A percentile compares a stretch with the other conserved stretches of the same genome.
Evolutionary conservation across 2,113 vertebrate genomes (phyloP).

Genomic region (Lophochroa leadbeateri): DNA sequence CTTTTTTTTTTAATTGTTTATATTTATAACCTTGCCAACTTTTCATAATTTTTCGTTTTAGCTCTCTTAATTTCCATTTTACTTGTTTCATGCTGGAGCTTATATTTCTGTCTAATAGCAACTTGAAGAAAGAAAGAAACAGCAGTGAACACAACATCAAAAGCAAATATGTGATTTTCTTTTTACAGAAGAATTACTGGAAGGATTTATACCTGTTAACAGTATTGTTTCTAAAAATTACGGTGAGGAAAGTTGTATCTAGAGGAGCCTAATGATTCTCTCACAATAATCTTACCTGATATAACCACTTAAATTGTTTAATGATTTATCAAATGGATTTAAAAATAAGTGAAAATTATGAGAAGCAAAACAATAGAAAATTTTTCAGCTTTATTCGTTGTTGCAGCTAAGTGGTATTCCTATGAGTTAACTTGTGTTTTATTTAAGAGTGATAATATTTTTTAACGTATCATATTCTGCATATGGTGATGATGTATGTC

Average conservation of each 20-base stretch:
- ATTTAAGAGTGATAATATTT: not conserved
- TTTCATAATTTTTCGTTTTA: not conserved
- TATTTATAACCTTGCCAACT: slow-evolving; percentile 6
- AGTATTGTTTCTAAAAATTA: not conserved
- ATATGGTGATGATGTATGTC: not conserved
- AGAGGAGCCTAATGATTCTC: not conserved
- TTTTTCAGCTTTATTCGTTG: not conserved
- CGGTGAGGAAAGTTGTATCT: not conserved
- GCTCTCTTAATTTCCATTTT: not conserved
- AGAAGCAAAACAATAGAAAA: not conserved
- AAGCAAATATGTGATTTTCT: not conserved
- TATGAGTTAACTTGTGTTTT: not conserved
- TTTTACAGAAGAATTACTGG: not conserved
- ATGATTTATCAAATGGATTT: not conserved
- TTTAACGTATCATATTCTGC: not conserved
- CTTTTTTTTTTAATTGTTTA: not conserved
- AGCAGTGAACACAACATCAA: not conserved
- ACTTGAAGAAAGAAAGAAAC: not conserved
- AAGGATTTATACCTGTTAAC: not conserved
- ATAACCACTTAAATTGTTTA: not conserved
- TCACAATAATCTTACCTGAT: not conserved
- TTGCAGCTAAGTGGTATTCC: not conserved
- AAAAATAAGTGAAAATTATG: not conserved
- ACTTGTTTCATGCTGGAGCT: not conserved
- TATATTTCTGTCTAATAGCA: not conserved